Conservation (phyloP, 1,140 invertebrate species). For the Zaprionus kolodkinae region DNA sequence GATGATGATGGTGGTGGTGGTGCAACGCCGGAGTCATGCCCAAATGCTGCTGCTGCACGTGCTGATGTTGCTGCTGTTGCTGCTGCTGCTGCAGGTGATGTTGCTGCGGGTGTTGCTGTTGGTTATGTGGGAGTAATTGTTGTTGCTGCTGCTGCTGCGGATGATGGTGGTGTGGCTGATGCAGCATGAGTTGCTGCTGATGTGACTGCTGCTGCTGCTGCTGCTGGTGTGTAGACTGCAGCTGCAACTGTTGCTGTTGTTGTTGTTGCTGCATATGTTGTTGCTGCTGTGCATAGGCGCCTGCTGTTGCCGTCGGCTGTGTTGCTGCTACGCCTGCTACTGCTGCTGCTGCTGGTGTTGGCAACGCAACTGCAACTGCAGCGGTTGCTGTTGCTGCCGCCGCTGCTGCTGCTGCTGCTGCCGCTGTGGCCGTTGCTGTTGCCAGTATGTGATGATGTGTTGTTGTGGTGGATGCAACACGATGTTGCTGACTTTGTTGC, state of each 20-base stretch:
- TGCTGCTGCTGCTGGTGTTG: conserved; percentile 45
- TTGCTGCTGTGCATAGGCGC: conserved; percentile 46
- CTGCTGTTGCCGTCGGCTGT: conserved; percentile 44
- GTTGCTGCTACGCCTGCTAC: conserved; percentile 54
- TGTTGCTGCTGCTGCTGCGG: conserved; percentile 38
- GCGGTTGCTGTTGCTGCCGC: conserved; percentile 58
- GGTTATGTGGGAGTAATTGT: conserved; percentile 35
- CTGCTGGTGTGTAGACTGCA: conserved; percentile 38
- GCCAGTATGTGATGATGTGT: conserved; percentile 82
- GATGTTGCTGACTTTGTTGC: conserved; percentile 77
- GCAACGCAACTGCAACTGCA: conserved; percentile 44
- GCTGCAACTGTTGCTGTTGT: conserved; percentile 38
- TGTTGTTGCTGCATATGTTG: conserved; percentile 34
- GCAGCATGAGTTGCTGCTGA: conserved; percentile 10
- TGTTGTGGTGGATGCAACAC: conserved; percentile 64
- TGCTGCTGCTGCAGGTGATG: conserved; percentile 55
- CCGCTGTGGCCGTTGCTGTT: conserved; percentile 68
- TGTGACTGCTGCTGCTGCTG: conserved; percentile 43
- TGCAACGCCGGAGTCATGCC: conserved; percentile 51
- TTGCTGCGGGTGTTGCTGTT: conserved; percentile 48
- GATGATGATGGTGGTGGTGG: conserved; percentile 79
- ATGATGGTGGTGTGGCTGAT: conserved; percentile 33
- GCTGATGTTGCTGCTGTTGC: conserved; percentile 53
- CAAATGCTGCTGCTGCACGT: conserved; percentile 57
- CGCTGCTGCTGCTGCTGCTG: conserved; percentile 61